Base-by-base conservation (phyloP, 2,888 invertebrate species). In the Netelia fuscicornis region DNA sequence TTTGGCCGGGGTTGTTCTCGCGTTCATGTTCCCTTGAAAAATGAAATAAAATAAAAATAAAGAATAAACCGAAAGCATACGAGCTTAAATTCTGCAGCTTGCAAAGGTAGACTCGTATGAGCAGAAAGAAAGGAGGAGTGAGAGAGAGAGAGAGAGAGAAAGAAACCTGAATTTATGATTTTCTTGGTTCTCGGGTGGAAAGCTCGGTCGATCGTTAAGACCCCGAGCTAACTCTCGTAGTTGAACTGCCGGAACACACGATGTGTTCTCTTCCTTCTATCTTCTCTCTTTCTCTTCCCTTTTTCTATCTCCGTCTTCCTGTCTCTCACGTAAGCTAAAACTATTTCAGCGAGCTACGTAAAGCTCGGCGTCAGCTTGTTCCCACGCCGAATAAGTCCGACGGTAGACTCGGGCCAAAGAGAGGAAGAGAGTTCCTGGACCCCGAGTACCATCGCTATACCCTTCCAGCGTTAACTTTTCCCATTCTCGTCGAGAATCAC, bases 91-190 rank as follows among this genome's bases (percentile, higher is more conserved):
- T 30, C 48, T 37, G 42, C 23, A 65, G 23, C 42, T n/a, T 44
- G 25, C 67, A 11, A 48, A 25, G 23, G 11, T 37, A 60, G 11
- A 56, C 48, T 30, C 30, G 30, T 30, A 5, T 30, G 37, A 65
- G 17, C 74, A 75, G 76, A 58, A 56, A 58, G 65, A 54, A 9
- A 23, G 68, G 64, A 17, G 0, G 17, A 17, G 52, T 72, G 52
- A 72, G 58, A 70, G 52, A 20, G 52, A 79, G 52, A 20, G 52
- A 79, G 44, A 30, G 48, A 56, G 54, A 20, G 58, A 81, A 72
- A 83, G 56, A 74, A 75, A 83, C 65, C 76, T 70, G 76, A 70
- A 85, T 86, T 86, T 82, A 83, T 83, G 83, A 81, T 81, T 76
- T 62, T 68, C 76, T 81, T 68, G 78, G 78, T 65, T 71, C 81